Evolutionary conservation across 2,797 vertebrate genomes (phyloP).

Genomic region (Microhierax caerulescens): DNA sequence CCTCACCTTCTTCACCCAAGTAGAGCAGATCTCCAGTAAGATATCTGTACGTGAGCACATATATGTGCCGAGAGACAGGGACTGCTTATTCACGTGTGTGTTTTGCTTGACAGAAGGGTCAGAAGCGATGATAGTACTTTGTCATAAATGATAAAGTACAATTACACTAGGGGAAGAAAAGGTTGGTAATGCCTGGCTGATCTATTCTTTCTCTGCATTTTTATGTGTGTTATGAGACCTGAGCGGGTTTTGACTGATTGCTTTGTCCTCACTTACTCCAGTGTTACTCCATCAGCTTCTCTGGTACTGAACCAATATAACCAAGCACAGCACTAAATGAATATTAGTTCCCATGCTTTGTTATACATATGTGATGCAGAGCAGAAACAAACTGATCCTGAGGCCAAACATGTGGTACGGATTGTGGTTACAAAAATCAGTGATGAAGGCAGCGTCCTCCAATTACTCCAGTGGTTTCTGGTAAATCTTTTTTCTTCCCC

Average conservation of each 20-base stretch:
- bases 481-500: not conserved
- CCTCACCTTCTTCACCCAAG: not conserved
- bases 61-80: accelerated
- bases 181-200: not conserved
- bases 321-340: not conserved
- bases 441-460: not conserved
- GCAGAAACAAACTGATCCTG: not conserved
- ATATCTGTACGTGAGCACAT: not conserved
- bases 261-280: not conserved
- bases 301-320: not conserved
- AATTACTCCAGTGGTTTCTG: not conserved
- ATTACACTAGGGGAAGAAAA: not conserved
- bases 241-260: not conserved
- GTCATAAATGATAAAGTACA: not conserved
- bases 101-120: not conserved
- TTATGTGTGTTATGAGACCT: not conserved
- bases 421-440: not conserved
- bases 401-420: not conserved
- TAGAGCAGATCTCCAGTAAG: not conserved
- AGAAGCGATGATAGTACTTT: not conserved
- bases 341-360: not conserved
- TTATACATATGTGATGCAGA: not conserved
- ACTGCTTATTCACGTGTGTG: not conserved
- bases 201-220: not conserved
- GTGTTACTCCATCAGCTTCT: not conserved